Evolutionary conservation across 2,797 vertebrate genomes (phyloP).

Genomic region (Microchirus variegatus): DNA sequence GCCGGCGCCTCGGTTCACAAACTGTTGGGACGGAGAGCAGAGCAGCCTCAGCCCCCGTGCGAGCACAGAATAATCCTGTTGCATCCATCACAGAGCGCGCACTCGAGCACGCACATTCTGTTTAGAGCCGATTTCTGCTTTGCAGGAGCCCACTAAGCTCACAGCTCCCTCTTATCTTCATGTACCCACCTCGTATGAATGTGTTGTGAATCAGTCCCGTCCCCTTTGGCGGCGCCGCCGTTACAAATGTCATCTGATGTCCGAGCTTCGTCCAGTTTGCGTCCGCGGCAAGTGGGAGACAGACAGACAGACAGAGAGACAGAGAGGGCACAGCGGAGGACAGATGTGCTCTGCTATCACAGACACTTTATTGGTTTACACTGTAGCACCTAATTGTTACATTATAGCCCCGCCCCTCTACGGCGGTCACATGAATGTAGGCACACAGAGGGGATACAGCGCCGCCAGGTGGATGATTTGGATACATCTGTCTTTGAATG

Average conservation of each 20-base stretch:
- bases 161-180: conserved; percentile 14
- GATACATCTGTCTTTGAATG: not conserved
- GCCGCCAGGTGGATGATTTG: conserved; percentile 53
- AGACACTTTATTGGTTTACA: conserved; percentile 63
- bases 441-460: conserved; percentile 42
- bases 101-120: conserved; percentile 10
- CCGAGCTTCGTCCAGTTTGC: conserved; percentile 24
- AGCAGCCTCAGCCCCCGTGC: conserved; percentile 20
- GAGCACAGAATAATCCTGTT: conserved; percentile 48
- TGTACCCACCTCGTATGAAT: conserved; percentile 72
- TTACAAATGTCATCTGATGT: conserved; percentile 53
- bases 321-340: conserved; percentile 3
- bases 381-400: conserved; percentile 67
- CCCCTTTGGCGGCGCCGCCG: conserved; percentile 36
- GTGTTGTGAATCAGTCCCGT: conserved; percentile 52
- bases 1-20: conserved; percentile 74
- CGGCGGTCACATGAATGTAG: conserved; percentile 68
- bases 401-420: conserved; percentile 76
- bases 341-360: conserved; percentile 41
- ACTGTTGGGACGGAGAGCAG: conserved; percentile 32
- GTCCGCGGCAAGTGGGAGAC: conserved; percentile 12
- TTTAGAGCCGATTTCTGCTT: conserved; percentile 22
- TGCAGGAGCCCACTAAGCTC: conserved; percentile 25
- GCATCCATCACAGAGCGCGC: conserved; percentile 46
- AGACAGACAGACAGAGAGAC: not conserved